phyloP scores from a whole-genome alignment of 2,888 invertebrate genomes.

The Automeris io region DNA sequence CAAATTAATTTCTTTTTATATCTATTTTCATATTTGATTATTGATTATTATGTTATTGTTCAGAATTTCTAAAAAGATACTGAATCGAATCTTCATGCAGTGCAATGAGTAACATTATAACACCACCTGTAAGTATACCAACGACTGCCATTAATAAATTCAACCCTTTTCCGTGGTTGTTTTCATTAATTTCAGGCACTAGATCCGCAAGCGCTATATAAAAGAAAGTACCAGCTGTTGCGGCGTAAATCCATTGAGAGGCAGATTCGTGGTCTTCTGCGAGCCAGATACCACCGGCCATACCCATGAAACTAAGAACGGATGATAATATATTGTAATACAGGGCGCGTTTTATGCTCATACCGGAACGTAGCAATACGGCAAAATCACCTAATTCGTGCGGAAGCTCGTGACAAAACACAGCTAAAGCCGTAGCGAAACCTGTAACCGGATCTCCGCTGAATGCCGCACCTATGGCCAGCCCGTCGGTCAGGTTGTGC shows the following conservation, averaged over 20 bases:
- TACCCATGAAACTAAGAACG: constrained; percentile 84
- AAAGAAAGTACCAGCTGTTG: constrained; percentile 87
- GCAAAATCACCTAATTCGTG: constrained; percentile 91
- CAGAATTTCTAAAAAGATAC: constrained; percentile 64
- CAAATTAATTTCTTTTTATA: neutral
- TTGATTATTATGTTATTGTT: constrained; percentile 38
- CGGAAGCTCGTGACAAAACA: constrained; percentile 88
- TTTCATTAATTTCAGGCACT: constrained; percentile 80
- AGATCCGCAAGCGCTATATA: constrained; percentile 89
- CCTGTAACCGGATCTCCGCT: constrained; percentile 84
- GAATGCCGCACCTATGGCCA: constrained; percentile 89
- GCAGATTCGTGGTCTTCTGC: constrained; percentile 83
- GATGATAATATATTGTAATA: constrained; percentile 86
- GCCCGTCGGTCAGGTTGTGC: constrained; percentile 87
- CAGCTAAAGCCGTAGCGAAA: constrained; percentile 86
- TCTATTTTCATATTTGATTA: neutral
- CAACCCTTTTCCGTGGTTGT: constrained; percentile 68
- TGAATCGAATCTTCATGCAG: constrained; percentile 80
- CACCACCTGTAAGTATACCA: constrained; percentile 81
- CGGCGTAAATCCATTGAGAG: constrained; percentile 86
- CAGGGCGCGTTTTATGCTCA: constrained; percentile 82
- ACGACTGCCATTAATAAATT: constrained; percentile 79
- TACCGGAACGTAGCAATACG: constrained; percentile 85
- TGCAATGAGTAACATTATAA: constrained; percentile 85
- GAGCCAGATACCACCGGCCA: constrained; percentile 82